phyloP scores from a whole-genome alignment of 2,797 vertebrate genomes.

The Neopelma chrysocephalum region DNA sequence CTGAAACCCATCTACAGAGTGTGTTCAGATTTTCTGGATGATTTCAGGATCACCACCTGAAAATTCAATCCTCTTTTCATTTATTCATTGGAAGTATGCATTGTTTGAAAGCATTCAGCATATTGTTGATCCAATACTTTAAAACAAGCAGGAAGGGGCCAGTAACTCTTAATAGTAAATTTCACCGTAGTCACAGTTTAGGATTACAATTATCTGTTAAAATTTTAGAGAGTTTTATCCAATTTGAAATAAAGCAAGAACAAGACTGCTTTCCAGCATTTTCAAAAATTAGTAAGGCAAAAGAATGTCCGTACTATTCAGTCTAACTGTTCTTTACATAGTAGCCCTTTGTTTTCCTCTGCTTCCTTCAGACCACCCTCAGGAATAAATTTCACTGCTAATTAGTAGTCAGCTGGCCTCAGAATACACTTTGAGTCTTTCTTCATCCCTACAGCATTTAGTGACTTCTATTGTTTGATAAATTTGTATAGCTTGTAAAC shows the following conservation, averaged over 20 bases:
- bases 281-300: background rate
- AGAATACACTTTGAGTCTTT: background rate
- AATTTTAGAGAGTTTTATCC: background rate
- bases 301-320: background rate
- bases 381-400: background rate
- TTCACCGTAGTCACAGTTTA: background rate
- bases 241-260: background rate
- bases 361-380: background rate
- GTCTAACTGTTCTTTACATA: background rate
- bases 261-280: background rate
- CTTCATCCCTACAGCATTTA: background rate
- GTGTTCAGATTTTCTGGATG: background rate
- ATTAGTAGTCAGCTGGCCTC: background rate
- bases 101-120: accelerated
- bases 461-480: background rate
- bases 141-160: background rate
- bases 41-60: background rate
- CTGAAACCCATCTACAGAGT: background rate
- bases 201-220: background rate
- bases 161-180: background rate
- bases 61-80: background rate
- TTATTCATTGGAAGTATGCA: background rate
- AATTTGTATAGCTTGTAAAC: background rate
- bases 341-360: background rate
- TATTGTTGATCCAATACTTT: background rate